These are phyloP conservation scores for Calypte anna DNA, from an alignment of 2,113 vertebrate species.

Conservation along the genomic window DNA sequence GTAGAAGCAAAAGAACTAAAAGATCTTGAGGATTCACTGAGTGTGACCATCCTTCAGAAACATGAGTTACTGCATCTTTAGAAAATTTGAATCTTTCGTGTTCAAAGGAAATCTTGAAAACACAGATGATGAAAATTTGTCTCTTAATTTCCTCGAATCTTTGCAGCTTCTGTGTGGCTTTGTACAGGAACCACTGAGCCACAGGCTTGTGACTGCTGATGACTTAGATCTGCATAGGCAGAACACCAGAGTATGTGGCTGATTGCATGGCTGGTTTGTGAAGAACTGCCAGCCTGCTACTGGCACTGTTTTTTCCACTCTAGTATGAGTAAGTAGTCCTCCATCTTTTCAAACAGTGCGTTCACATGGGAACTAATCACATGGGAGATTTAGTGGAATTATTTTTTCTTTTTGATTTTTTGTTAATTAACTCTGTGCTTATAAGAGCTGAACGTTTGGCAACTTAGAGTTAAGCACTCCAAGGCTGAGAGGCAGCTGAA, in stretches of 20 bases:
- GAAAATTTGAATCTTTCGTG: background rate
- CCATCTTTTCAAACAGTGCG: background rate
- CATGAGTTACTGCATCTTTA: background rate
- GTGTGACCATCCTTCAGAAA: background rate
- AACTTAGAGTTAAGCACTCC: background rate
- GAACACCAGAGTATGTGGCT: background rate
- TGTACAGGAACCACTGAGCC: fast-evolving
- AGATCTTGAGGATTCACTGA: fast-evolving
- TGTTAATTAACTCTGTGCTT: background rate
- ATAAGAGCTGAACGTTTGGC: background rate
- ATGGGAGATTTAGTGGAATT: fast-evolving
- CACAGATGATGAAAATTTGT: background rate
- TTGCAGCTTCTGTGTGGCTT: background rate
- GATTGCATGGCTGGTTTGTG: background rate
- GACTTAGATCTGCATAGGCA: background rate
- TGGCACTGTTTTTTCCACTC: background rate
- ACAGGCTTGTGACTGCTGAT: background rate
- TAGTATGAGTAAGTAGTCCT: background rate
- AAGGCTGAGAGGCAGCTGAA: background rate
- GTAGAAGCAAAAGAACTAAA: background rate
- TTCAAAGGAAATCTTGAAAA: background rate
- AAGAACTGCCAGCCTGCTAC: background rate
- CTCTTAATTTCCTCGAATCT: background rate
- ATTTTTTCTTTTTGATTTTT: background rate
- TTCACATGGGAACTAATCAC: background rate